Evolutionary conservation across 1,140 invertebrate species (phyloP).

Genomic region (Pachyrhynchus sulphureomaculatus): DNA sequence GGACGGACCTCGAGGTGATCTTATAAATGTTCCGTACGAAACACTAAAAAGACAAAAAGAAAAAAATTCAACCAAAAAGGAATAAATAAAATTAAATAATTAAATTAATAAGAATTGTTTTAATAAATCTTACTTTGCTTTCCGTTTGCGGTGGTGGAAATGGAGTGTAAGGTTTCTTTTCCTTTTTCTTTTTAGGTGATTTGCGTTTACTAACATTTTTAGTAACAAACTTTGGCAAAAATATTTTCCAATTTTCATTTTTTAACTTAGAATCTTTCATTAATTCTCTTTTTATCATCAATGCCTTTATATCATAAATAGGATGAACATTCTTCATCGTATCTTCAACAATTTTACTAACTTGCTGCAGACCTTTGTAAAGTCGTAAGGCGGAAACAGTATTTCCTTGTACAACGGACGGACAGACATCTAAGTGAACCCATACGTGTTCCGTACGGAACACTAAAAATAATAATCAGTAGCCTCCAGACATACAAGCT

Average conservation of each 20-base stretch:
- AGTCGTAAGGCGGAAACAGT: constrained; percentile 97
- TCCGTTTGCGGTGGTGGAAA: constrained; percentile 94
- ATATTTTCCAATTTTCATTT: constrained; percentile 96
- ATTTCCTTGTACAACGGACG: constrained; percentile 95
- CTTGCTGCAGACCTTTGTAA: constrained; percentile 91
- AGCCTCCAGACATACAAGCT: too few relatives aligned
- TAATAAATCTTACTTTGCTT: constrained; percentile 64
- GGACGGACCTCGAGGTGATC: too few relatives aligned
- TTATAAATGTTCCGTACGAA: too few relatives aligned
- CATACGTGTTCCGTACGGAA: too few relatives aligned
- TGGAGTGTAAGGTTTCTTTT: constrained; percentile 93
- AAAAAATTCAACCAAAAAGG: background rate
- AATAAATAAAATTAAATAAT: constrained; percentile 6
- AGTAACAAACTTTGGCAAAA: constrained; percentile 93
- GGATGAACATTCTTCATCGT: constrained; percentile 99
- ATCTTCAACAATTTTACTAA: constrained; percentile 90
- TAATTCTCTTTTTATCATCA: constrained; percentile 97
- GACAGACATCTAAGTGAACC: too few relatives aligned
- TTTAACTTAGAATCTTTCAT: constrained; percentile 88
- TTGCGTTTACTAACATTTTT: constrained; percentile 87
- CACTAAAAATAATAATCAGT: too few relatives aligned
- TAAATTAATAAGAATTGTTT: constrained; percentile 7
- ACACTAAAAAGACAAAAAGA: too few relatives aligned
- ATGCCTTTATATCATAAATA: constrained; percentile 97
- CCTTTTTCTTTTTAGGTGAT: constrained; percentile 82